phyloP scores from a whole-genome alignment of 2,888 invertebrate species.

The Pterostichus madidus region DNA sequence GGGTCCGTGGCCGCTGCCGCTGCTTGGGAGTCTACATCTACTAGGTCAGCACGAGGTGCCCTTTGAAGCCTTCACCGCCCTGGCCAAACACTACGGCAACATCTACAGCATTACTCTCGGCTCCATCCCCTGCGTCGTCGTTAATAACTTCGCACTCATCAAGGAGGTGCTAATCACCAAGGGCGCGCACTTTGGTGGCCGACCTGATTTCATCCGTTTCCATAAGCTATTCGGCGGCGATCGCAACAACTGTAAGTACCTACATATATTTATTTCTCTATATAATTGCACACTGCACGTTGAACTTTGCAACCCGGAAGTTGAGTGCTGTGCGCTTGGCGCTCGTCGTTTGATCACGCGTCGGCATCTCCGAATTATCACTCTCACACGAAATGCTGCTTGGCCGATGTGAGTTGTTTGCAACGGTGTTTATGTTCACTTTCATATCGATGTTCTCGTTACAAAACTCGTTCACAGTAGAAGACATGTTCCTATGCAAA shows the following conservation, averaged over 20 bases:
- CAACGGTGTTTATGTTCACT: slow-evolving; percentile 55
- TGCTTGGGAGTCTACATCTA: slow-evolving; percentile 86
- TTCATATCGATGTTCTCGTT: slow-evolving; percentile 35
- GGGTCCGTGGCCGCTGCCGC: slow-evolving; percentile 84
- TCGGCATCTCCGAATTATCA: slow-evolving; percentile 59
- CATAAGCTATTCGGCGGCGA: slow-evolving; percentile 91
- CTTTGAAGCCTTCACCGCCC: slow-evolving; percentile 85
- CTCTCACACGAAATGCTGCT: slow-evolving; percentile 60
- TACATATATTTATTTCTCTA: slow-evolving; percentile 38
- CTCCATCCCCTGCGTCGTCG: slow-evolving; percentile 84
- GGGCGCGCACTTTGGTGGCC: slow-evolving; percentile 89
- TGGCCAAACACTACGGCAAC: slow-evolving; percentile 85
- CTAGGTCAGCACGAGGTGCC: slow-evolving; percentile 83
- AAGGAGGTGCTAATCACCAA: slow-evolving; percentile 88
- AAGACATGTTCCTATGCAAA: slow-evolving; percentile 54
- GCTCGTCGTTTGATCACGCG: slow-evolving; percentile 43
- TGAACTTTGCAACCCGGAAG: slow-evolving; percentile 64
- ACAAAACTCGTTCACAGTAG: slow-evolving; percentile 51
- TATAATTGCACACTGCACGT: slow-evolving; percentile 11
- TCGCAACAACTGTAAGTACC: slow-evolving; percentile 90
- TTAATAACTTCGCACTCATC: slow-evolving; percentile 86
- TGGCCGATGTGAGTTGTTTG: slow-evolving; percentile 60
- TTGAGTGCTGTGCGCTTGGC: slow-evolving; percentile 3
- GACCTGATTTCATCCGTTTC: slow-evolving; percentile 90
- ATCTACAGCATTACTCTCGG: slow-evolving; percentile 86